Conservation (phyloP, 2,888 invertebrate genomes). For the Pyrochroa serraticornis region DNA sequence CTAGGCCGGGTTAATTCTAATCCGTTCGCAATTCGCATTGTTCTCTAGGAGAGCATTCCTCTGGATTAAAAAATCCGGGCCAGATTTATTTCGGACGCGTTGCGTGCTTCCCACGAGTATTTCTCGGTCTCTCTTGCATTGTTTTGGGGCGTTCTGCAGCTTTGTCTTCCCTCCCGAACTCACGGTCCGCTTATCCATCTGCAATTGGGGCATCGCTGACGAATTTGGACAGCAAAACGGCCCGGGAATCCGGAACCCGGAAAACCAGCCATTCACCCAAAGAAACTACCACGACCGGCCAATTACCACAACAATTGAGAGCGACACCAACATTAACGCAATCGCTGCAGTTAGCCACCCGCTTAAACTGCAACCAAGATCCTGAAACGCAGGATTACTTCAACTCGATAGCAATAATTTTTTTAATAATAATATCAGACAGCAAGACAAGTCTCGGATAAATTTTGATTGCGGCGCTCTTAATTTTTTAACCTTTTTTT, state of each 20-base stretch:
- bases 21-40: slow-evolving; percentile 34
- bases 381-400: no score
- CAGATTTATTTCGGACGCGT: slow-evolving; percentile 47
- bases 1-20: slow-evolving; percentile 35
- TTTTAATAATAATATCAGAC: no score
- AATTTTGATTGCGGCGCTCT: no score
- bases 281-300: background rate
- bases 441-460: no score
- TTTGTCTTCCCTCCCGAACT: slow-evolving; percentile 30
- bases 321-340: no score
- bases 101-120: slow-evolving; percentile 48
- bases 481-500: no score
- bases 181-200: slow-evolving; percentile 14
- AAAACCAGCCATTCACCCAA: no score
- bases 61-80: slow-evolving; percentile 48
- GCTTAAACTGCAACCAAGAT: no score
- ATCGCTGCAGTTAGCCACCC: no score
- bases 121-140: slow-evolving; percentile 37
- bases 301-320: no score
- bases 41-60: slow-evolving; percentile 34
- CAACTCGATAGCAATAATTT: no score
- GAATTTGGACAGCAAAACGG: no score
- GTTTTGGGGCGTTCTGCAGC: slow-evolving; percentile 35
- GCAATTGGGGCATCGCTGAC: slow-evolving; percentile 9
- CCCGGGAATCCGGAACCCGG: background rate